Conservation (phyloP, 2,888 invertebrate genomes). For the Psococerastis gibbosa region DNA sequence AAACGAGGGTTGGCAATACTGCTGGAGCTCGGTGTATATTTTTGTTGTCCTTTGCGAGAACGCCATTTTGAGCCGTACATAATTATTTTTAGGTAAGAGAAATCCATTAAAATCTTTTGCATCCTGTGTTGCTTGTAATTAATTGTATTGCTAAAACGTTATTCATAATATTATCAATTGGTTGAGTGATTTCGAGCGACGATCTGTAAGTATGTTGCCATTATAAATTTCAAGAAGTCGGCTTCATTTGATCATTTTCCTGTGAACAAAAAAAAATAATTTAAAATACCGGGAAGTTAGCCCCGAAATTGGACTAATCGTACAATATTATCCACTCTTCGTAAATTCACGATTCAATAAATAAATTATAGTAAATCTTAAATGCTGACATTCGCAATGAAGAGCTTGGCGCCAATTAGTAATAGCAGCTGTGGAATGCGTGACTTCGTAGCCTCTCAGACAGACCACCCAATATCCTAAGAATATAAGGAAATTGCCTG, state of each 20-base stretch:
- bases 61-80: conserved; percentile 75
- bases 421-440: too few species aligned
- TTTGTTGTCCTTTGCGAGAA: conserved; percentile 30
- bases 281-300: too few species aligned
- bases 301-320: too few species aligned
- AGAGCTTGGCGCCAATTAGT: too few species aligned
- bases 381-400: too few species aligned
- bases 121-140: conserved; percentile 39
- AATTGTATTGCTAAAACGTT: too few species aligned
- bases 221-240: conserved; percentile 33
- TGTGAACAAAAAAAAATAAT: conserved; percentile 43
- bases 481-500: too few species aligned
- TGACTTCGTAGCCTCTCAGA: too few species aligned
- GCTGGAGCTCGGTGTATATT: neutral
- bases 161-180: conserved; percentile 19
- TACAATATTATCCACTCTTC: too few species aligned
- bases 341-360: too few species aligned
- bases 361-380: too few species aligned
- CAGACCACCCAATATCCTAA: too few species aligned
- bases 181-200: conserved; percentile 27
- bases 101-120: conserved; percentile 48
- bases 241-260: conserved; percentile 46
- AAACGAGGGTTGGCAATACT: conserved; percentile 12
- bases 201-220: conserved; percentile 26
- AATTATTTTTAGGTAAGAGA: conserved; percentile 42